Evolutionary conservation across 1,140 invertebrate genomes (phyloP).

Genomic region (Galleria mellonella): DNA sequence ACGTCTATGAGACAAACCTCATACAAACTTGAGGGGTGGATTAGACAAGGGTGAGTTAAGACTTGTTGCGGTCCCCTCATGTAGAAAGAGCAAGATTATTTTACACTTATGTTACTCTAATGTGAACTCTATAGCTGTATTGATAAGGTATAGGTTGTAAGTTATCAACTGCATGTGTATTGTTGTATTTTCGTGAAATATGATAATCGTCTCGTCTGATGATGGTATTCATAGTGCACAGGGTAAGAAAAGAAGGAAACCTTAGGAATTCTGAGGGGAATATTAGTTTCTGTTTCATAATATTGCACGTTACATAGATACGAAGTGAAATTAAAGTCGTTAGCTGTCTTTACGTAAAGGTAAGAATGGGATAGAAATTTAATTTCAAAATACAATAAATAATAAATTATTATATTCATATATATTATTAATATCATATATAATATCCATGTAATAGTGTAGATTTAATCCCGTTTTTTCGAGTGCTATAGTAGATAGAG

Average conservation of each 20-base stretch:
- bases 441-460: too few relatives aligned
- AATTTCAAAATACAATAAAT: too few relatives aligned
- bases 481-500: too few relatives aligned
- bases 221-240: constrained; percentile 63
- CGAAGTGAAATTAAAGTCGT: too few relatives aligned
- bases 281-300: constrained; percentile 30
- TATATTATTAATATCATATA: too few relatives aligned
- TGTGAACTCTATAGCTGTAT: neutral
- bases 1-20: constrained; percentile 50
- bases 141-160: neutral
- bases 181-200: constrained; percentile 50
- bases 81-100: constrained; percentile 19
- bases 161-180: constrained; percentile 10
- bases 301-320: neutral
- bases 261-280: constrained; percentile 39
- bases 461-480: too few relatives aligned
- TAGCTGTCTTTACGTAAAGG: too few relatives aligned
- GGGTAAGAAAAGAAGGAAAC: constrained; percentile 52
- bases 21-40: constrained; percentile 44
- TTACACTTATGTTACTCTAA: neutral
- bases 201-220: constrained; percentile 61
- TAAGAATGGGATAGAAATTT: too few relatives aligned
- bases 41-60: constrained; percentile 42
- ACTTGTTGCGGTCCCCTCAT: constrained; percentile 41
- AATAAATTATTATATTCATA: too few relatives aligned